Conservation (phyloP, 2,888 invertebrate genomes). For the Pristionchus maxplancki region DNA sequence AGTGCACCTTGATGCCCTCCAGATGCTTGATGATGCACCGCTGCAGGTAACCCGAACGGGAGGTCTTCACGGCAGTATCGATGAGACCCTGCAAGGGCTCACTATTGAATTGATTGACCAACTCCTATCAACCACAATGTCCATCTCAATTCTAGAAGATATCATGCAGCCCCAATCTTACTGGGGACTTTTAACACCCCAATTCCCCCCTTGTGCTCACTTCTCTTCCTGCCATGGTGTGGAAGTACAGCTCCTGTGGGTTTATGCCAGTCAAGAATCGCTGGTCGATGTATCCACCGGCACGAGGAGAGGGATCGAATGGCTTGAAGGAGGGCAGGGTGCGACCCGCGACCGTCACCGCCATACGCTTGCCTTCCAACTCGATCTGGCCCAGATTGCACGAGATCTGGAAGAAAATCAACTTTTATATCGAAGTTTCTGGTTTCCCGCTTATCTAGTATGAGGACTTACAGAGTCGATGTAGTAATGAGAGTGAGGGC, state of each 20-base stretch:
- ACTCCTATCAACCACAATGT: too few species aligned
- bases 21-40: constrained; percentile 97
- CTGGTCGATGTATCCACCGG: constrained; percentile 93
- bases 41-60: constrained; percentile 97
- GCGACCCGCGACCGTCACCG: constrained; percentile 93
- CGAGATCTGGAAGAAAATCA: constrained; percentile 90
- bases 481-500: background rate
- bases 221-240: constrained; percentile 99
- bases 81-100: constrained; percentile 86
- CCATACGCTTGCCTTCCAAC: constrained; percentile 91
- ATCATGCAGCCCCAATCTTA: too few species aligned
- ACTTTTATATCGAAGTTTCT: too few species aligned
- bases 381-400: constrained; percentile 98
- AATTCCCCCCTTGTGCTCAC: constrained; percentile 79
- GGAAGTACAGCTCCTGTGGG: constrained; percentile 98
- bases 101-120: background rate
- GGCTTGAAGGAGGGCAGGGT: constrained; percentile 88
- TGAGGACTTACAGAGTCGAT: background rate
- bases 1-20: constrained; percentile 91
- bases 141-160: too few species aligned
- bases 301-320: constrained; percentile 76
- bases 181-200: too few species aligned
- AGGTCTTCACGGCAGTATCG: constrained; percentile 99
- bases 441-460: too few species aligned
- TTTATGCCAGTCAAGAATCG: constrained; percentile 98